Conservation (phyloP, 1,140 invertebrate species). For the Yoshiicerus persimilis region DNA sequence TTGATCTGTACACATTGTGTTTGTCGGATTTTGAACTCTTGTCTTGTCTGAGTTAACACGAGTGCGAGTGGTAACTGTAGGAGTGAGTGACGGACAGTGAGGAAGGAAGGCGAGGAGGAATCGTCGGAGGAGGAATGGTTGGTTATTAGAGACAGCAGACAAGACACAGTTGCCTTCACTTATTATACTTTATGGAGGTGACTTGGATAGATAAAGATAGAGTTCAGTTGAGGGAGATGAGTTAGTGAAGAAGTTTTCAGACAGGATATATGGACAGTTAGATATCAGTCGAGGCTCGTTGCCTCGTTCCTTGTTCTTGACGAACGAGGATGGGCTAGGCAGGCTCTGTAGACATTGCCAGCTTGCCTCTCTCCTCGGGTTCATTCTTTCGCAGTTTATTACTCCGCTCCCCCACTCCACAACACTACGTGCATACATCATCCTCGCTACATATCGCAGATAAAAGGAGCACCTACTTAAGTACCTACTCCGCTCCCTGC, state of each 20-base stretch:
- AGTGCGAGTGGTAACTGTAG: neutral
- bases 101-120: neutral
- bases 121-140: neutral
- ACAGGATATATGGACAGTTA: slow-evolving; percentile 22
- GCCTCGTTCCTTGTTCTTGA: neutral
- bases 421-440: neutral
- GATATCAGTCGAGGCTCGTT: slow-evolving; percentile 18
- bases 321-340: neutral
- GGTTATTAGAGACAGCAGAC: neutral
- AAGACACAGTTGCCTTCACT: slow-evolving; percentile 14
- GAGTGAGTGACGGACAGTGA: neutral
- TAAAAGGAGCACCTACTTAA: too few relatives aligned
- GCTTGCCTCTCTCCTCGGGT: neutral
- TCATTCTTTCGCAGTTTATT: neutral
- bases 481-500: too few relatives aligned
- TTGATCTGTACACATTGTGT: neutral
- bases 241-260: slow-evolving; percentile 13
- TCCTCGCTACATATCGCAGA: too few relatives aligned
- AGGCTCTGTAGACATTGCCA: neutral
- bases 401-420: neutral
- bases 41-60: neutral
- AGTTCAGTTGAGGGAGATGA: slow-evolving; percentile 5
- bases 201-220: slow-evolving; percentile 4
- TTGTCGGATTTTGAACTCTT: neutral
- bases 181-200: neutral